phyloP scores from a whole-genome alignment of 2,113 vertebrate genomes.

The Cyanoliseus patagonus region DNA sequence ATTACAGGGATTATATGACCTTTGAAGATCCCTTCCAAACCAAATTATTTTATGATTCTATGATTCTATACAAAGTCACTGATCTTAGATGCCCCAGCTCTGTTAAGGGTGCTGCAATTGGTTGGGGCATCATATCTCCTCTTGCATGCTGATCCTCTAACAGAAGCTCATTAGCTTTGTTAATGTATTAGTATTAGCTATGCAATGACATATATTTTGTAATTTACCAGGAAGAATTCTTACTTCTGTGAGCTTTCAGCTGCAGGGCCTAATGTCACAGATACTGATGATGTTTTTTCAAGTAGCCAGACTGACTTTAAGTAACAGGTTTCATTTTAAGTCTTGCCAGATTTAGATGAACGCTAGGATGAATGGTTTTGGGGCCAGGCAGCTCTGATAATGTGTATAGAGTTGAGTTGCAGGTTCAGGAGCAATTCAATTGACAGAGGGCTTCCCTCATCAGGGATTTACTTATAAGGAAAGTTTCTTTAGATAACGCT shows the following conservation, averaged over 20 bases:
- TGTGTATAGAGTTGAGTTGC: background rate
- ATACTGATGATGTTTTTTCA: accelerated
- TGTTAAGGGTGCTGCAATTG: too few relatives aligned
- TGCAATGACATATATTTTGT: background rate
- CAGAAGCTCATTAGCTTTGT: background rate
- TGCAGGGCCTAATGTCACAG: accelerated
- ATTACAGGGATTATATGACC: background rate
- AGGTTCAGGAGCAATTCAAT: background rate
- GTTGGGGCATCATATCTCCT: too few relatives aligned
- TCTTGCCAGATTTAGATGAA: background rate
- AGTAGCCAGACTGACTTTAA: background rate
- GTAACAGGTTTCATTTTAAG: background rate
- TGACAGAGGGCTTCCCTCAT: background rate
- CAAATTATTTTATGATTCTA: background rate
- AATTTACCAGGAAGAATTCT: background rate
- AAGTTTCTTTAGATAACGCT: background rate
- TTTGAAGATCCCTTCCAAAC: background rate
- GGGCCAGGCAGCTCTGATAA: background rate
- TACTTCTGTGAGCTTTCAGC: background rate
- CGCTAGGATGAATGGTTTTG: background rate
- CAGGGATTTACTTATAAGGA: background rate
- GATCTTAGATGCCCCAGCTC: background rate
- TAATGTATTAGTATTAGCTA: background rate
- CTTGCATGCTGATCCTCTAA: accelerated
- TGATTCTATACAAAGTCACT: background rate